Evolutionary conservation across 2,888 invertebrate genomes (phyloP), one percentile per base, ranked within the genome.

Genomic region (Drosophila kambysellisi): DNA sequence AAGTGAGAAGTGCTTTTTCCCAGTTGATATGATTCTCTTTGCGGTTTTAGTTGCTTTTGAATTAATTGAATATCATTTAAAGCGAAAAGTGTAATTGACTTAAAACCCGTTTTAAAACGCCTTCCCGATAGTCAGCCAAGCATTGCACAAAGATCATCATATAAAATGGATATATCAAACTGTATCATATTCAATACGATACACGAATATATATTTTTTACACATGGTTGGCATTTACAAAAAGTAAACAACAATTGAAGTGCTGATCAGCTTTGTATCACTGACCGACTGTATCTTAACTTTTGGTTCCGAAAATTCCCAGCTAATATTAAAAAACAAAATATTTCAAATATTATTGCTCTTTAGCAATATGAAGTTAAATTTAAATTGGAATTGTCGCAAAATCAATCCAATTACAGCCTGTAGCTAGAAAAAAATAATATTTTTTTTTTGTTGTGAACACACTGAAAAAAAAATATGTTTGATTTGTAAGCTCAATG

Each of bases 101-200:
- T 33, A 20, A 66, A 67, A 68, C 56, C 54, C 17, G 67, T 41
- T 68, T 66, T 4, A 5, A 7, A 66, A 20, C 17, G 50, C 29
- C 9, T 57, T 57, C n/a, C 30, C 41, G 30, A 41, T 57, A 41
- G 3, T 15, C 43, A 43, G 43, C 15, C 32, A 43, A 57, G 43
- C 57, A 57, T 32, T 20, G 30, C 50, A 29, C 50, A 41, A 12
- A 37, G 8, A 12, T 58, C 33, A 51, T 29, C 46, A 20, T 20
- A 2, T n/a, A n/a, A 20, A 12, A 12, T 11, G 12, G 7, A 35
- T 29, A 29, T 15, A 12, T 25, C 12, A 29, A 61, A 12, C 25
- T 20, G 25, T 6, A 8, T 51, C n/a, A 35, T 5, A 51, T 4
- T 35, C 35, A 20, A 56, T 41, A 20, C 0, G 8, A n/a, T 4